phyloP scores from a whole-genome alignment of 2,888 invertebrate species.

The Lasiommata megera region DNA sequence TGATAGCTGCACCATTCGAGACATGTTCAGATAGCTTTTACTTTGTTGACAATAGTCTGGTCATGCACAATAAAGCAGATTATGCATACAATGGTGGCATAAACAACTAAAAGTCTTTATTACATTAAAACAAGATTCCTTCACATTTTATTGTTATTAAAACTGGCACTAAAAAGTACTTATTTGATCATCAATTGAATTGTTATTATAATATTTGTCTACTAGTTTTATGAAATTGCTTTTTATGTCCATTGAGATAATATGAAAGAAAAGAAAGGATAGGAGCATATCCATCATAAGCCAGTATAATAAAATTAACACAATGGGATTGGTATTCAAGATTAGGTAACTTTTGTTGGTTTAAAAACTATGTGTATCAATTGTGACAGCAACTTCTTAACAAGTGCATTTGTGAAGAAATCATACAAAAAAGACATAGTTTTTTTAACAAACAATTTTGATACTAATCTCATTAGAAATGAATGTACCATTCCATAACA shows the following conservation, averaged over 20 bases:
- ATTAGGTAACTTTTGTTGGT: no score
- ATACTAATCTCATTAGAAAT: no score
- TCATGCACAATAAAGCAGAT: conserved; percentile 99
- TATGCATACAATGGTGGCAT: conserved; percentile 96
- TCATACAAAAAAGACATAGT: no score
- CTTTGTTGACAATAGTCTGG: conserved; percentile 97
- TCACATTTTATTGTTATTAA: neutral
- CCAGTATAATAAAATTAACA: neutral
- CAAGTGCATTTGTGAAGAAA: no score
- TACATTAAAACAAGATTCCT: neutral
- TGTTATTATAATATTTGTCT: neutral
- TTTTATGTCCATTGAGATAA: neutral
- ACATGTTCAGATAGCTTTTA: conserved; percentile 99
- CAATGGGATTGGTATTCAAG: neutral
- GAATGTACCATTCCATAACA: neutral
- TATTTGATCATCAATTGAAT: neutral
- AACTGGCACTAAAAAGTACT: neutral
- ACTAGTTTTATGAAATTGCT: neutral
- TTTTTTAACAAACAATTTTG: no score
- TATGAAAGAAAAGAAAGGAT: no score
- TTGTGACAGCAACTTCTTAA: no score
- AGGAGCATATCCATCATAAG: neutral
- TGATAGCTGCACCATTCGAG: conserved; percentile 97
- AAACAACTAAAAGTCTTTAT: conserved; percentile 32
- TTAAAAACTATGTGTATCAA: no score